Conservation (phyloP, 2,113 vertebrate genomes). For the Lepus europaeus region DNA sequence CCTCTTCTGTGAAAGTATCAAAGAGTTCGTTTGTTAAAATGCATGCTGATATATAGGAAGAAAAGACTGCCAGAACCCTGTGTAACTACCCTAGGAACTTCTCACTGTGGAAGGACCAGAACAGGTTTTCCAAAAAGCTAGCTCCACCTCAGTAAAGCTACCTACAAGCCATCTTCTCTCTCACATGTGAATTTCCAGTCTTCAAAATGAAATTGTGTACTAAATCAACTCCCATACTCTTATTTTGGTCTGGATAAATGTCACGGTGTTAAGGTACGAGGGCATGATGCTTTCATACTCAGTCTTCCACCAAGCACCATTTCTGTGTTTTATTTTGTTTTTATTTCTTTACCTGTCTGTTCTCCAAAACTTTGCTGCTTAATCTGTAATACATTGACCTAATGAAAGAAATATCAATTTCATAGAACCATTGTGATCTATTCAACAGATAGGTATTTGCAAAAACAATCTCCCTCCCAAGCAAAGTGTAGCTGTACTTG, state of each 20-base stretch:
- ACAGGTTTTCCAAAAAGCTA: not conserved
- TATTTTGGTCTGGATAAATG: not conserved
- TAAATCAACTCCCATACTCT: not conserved
- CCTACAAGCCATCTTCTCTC: not conserved
- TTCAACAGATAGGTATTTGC: not conserved
- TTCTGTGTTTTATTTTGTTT: not conserved
- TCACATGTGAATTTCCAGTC: not conserved
- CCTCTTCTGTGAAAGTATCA: not conserved
- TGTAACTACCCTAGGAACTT: constrained; percentile 16
- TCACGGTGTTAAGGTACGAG: not conserved
- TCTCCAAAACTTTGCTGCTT: not conserved
- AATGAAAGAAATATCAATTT: not conserved
- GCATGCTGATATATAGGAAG: not conserved
- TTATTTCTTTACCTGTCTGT: not conserved
- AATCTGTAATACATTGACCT: not conserved
- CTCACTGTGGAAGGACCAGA: not conserved
- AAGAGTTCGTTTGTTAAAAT: constrained; percentile 7
- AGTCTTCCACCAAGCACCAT: not conserved
- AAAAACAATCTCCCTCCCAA: not conserved
- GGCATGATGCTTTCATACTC: not conserved
- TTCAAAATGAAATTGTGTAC: not conserved
- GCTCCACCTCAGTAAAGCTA: not conserved
- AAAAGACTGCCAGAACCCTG: not conserved
- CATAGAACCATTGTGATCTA: not conserved
- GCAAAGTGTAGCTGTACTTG: not conserved